Conservation (phyloP, 2,888 invertebrate genomes). For the Hydriomena furcata region DNA sequence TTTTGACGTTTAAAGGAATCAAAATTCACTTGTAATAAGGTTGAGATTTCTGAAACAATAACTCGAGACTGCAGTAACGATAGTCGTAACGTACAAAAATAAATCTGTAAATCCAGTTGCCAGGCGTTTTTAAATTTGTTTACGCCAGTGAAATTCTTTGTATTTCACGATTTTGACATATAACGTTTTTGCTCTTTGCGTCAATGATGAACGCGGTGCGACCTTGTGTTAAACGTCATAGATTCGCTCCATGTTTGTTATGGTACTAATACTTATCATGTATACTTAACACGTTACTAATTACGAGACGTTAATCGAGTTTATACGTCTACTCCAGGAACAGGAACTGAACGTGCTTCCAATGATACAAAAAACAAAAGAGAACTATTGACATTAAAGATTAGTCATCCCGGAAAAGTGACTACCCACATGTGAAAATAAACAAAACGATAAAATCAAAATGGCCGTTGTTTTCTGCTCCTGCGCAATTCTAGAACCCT, state of each 20-base stretch:
- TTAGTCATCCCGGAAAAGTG: conserved; percentile 49
- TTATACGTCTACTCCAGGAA: conserved; percentile 5
- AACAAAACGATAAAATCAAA: conserved; percentile 55
- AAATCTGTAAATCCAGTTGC: conserved; percentile 46
- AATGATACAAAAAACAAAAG: conserved; percentile 9
- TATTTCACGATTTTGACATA: conserved; percentile 27
- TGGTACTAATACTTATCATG: conserved; percentile 14
- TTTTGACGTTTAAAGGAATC: no score
- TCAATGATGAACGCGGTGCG: conserved; percentile 13
- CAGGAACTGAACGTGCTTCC: conserved; percentile 1
- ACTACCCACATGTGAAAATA: conserved; percentile 43
- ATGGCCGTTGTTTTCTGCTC: conserved; percentile 46
- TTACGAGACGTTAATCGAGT: conserved; percentile 13
- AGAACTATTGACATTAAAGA: conserved; percentile 27
- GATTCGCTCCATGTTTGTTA: conserved; percentile 11
- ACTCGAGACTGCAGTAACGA: conserved; percentile 28
- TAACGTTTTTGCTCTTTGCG: conserved; percentile 20
- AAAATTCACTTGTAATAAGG: conserved; percentile 33
- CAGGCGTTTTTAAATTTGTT: conserved; percentile 35
- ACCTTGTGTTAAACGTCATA: conserved; percentile 22
- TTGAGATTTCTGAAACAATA: conserved; percentile 30
- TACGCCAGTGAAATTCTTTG: conserved; percentile 27
- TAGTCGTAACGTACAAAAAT: conserved; percentile 48
- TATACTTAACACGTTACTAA: conserved; percentile 12
- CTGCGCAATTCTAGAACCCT: conserved; percentile 31